Evolutionary conservation across 2,888 invertebrate genomes (phyloP).

Genomic region (Exocentrus adspersus): DNA sequence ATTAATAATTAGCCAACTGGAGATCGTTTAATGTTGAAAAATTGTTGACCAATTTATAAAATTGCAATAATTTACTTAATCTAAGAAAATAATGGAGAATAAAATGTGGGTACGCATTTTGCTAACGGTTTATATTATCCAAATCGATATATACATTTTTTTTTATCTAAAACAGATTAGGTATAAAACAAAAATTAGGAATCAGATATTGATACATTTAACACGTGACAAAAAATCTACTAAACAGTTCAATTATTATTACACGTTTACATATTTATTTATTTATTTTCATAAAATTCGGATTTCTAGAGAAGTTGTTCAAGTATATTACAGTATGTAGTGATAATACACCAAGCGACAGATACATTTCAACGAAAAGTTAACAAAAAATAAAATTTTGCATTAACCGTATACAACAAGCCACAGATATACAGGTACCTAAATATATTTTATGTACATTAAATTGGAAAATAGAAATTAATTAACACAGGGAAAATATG

Average conservation of each 20-base stretch:
- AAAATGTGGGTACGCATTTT: slow-evolving; percentile 42
- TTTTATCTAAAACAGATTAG: slow-evolving; percentile 41
- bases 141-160: slow-evolving; percentile 48
- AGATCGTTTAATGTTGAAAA: slow-evolving; percentile 40
- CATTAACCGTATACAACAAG: slow-evolving; percentile 62
- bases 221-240: slow-evolving; percentile 49
- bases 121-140: slow-evolving; percentile 46
- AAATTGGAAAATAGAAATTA: slow-evolving; percentile 44
- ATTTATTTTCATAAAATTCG: slow-evolving; percentile 60
- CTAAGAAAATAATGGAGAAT: slow-evolving; percentile 37
- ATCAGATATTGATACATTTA: slow-evolving; percentile 41
- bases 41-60: slow-evolving; percentile 30
- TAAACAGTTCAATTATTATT: slow-evolving; percentile 51
- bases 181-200: slow-evolving; percentile 37
- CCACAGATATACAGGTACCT: slow-evolving; percentile 64
- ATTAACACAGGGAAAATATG: slow-evolving; percentile 55
- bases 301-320: slow-evolving; percentile 62
- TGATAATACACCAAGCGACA: slow-evolving; percentile 57
- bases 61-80: slow-evolving; percentile 36
- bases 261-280: slow-evolving; percentile 47
- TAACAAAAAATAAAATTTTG: slow-evolving; percentile 52
- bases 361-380: slow-evolving; percentile 37
- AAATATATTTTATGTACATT: slow-evolving; percentile 58
- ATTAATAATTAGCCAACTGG: slow-evolving; percentile 36
- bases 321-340: slow-evolving; percentile 59